Evolutionary conservation across 64 coral and sea anemone species (phyloP).

Genomic region (Porites australiensis): DNA sequence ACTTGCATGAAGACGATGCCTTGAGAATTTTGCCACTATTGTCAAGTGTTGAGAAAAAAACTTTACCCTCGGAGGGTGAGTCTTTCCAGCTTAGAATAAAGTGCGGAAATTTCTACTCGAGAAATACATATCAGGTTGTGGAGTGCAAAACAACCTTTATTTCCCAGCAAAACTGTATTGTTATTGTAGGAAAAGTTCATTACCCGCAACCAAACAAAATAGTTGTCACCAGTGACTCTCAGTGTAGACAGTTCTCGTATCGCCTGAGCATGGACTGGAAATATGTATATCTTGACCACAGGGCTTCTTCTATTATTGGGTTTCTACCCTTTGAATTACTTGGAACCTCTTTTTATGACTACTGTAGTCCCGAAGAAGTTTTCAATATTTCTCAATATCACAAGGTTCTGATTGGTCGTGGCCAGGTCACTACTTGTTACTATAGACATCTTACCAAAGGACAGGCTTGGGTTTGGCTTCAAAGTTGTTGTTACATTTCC

Average conservation of each 20-base stretch:
- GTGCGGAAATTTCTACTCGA: slow-evolving; percentile 9
- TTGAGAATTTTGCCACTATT: not conserved
- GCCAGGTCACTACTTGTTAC: slow-evolving; percentile 58
- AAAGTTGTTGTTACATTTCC: slow-evolving; percentile 83
- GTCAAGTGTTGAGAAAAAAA: not conserved
- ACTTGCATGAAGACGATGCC: not conserved
- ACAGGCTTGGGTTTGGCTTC: slow-evolving; percentile 82
- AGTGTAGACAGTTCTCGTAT: slow-evolving; percentile 43
- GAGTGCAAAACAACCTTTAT: not conserved
- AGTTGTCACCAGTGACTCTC: not conserved
- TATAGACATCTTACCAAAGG: slow-evolving; percentile 95
- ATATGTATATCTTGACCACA: slow-evolving; percentile 30
- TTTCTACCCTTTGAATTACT: slow-evolving; percentile 17
- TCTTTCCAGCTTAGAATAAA: not conserved
- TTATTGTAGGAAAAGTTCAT: not conserved
- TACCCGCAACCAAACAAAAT: slow-evolving; percentile 28
- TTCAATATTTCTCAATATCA: slow-evolving; percentile 47
- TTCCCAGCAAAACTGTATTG: not conserved
- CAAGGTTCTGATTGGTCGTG: slow-evolving; percentile 31
- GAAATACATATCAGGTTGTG: not conserved
- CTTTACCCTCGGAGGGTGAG: not conserved
- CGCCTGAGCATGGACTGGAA: slow-evolving; percentile 58
- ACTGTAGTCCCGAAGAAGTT: slow-evolving; percentile 42
- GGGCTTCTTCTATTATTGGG: slow-evolving; percentile 27
- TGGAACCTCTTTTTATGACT: slow-evolving; percentile 6